Evolutionary conservation across 2,888 invertebrate genomes (phyloP).

Genomic region (Pammene fasciana): DNA sequence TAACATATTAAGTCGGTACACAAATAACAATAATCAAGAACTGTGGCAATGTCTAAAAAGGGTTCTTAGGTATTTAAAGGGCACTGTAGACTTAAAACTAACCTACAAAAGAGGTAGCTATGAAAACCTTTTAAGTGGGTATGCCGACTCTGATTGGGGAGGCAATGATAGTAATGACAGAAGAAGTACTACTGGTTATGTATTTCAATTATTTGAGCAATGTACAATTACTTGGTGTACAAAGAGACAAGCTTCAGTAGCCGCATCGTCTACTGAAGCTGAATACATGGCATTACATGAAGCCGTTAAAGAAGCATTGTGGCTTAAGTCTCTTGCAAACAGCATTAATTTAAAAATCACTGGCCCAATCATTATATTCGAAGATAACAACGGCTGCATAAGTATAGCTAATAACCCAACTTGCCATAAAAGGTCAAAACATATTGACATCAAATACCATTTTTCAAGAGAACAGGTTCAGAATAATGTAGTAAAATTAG

Average conservation of each 20-base stretch:
- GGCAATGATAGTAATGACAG: not conserved
- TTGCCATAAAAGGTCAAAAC: not conserved
- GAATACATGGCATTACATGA: too few relatives aligned
- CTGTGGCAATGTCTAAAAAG: not conserved
- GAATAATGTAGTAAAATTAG: too few relatives aligned
- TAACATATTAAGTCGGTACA: slow-evolving; percentile 25
- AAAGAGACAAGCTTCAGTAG: too few relatives aligned
- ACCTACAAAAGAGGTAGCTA: too few relatives aligned
- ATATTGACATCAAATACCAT: not conserved
- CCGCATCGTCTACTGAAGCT: too few relatives aligned
- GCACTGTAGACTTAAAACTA: too few relatives aligned
- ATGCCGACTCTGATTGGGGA: not conserved
- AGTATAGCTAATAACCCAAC: not conserved
- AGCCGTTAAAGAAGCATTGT: too few relatives aligned
- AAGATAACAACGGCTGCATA: not conserved
- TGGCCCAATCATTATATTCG: too few relatives aligned
- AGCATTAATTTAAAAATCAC: not conserved
- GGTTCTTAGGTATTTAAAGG: not conserved
- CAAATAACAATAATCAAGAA: slow-evolving; percentile 2
- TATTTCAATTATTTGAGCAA: not conserved
- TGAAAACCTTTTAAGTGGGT: not conserved
- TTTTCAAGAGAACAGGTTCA: not conserved
- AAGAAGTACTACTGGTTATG: not conserved
- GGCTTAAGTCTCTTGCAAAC: too few relatives aligned
- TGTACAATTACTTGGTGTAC: slow-evolving; percentile 6